A percentile compares a stretch with the other conserved stretches of the same genome.
These are phyloP conservation scores for Lepus americanus DNA, from an alignment of 2,113 vertebrate genomes.

Conservation along the genomic window DNA sequence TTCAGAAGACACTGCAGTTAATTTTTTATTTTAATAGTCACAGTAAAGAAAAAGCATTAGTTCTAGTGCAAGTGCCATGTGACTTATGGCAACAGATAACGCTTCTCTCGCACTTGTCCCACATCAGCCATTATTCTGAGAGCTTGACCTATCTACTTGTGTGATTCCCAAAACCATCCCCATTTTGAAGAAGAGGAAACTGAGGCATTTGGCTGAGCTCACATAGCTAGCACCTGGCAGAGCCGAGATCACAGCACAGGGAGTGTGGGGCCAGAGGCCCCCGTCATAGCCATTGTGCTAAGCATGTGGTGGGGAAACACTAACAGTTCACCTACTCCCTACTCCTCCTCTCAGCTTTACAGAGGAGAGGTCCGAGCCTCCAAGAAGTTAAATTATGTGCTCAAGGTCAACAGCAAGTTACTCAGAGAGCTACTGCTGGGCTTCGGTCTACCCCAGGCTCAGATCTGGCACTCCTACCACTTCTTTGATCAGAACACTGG, in stretches of 20 bases:
- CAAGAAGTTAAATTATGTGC: background rate
- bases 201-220: background rate
- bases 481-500: background rate
- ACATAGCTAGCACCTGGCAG: background rate
- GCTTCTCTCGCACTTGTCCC: background rate
- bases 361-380: background rate
- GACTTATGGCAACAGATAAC: background rate
- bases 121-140: background rate
- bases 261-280: background rate
- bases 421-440: background rate
- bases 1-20: background rate
- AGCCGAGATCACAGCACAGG: constrained; percentile 24
- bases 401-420: background rate
- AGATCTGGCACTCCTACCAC: background rate
- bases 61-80: background rate
- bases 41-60: constrained; percentile 36
- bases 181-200: constrained; percentile 1
- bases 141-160: background rate
- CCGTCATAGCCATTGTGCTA: background rate
- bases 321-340: no score
- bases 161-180: background rate
- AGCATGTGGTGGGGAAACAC: background rate
- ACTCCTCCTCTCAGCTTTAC: background rate
- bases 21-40: constrained; percentile 29
- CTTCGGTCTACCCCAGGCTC: background rate